Base-by-base conservation (phyloP, 2,888 invertebrate species). In the Dryomyza anilis region DNA sequence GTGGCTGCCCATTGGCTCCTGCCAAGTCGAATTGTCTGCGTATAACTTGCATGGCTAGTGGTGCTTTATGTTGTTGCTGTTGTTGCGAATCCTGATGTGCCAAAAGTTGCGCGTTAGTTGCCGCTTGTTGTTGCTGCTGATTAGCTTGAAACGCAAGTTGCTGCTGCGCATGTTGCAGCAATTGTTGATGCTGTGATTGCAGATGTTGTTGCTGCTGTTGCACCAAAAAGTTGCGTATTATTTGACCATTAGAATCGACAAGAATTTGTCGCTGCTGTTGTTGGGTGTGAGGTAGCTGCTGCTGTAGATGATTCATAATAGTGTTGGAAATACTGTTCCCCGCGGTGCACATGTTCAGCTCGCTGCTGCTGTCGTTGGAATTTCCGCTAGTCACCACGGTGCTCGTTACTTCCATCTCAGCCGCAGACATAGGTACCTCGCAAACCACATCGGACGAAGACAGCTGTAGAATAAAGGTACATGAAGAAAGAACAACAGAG, bases 401-500 rank as follows among this genome's bases (percentile, higher is more conserved):
- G 73, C 87, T 87, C 8, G 87, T 85, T 1, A 87, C 86, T 68
- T 86, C 86, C 74, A 88, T 87, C 80, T 88, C 88, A 6, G 88
- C 87, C 4, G 79, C 78, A 1, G 88, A 88, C 73, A 89, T 80
- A 1, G 88, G 88, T 27, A 88, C 87, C 79, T 88, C 88, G 48
- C 87, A 77, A 1, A 88, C 85, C 46, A 88, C 85, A 78, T 88
- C 87, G 46, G 87, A 76, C 72, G 86, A 63, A 23, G 78, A 68
- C 78, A 78, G 68, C 80, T 79, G 64, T 10, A 33, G 1, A 14
- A 50, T 14, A 21, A 50, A 50, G 48, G 23, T 2, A 14, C 2
- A 50, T 50, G 19, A 43, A 5, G n/a, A 2, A 16, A 19, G 16
- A 16, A 2, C 8, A 3, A 45, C 8, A 8, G 45, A 6, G 8